A percentile compares a stretch with the other conserved stretches of the same genome.
Conservation (phyloP, 2,113 vertebrate genomes). For the Redunca redunca region DNA sequence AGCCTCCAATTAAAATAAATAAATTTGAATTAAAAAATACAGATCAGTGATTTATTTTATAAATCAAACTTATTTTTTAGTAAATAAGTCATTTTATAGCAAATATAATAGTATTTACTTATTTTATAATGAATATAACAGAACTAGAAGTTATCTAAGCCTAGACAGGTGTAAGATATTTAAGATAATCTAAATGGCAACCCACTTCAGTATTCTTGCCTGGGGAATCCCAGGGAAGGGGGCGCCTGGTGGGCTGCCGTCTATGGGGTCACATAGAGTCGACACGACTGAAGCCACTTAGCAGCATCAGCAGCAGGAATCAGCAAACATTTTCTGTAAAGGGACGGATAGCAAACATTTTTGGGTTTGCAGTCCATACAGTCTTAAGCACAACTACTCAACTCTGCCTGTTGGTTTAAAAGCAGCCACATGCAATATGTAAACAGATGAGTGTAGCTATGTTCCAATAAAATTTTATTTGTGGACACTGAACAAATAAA, state of each 20-base stretch:
- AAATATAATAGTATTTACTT: background rate
- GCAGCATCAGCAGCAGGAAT: background rate
- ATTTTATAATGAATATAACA: slow-evolving; percentile 15
- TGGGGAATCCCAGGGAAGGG: too few relatives aligned
- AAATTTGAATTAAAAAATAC: background rate
- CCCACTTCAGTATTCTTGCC: too few relatives aligned
- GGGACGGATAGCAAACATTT: background rate
- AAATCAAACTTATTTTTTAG: background rate
- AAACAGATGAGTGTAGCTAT: background rate
- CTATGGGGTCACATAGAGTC: too few relatives aligned
- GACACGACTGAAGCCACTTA: too few relatives aligned
- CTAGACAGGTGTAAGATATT: background rate
- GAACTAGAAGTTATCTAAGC: background rate
- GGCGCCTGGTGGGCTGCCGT: too few relatives aligned
- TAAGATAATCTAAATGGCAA: background rate
- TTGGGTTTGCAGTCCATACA: background rate
- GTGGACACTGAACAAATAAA: background rate
- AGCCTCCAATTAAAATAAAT: too few relatives aligned
- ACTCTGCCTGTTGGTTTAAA: background rate
- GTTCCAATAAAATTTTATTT: background rate
- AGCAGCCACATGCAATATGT: background rate
- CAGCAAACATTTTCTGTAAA: background rate
- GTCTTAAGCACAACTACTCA: background rate
- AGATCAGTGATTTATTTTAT: background rate
- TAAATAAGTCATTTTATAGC: background rate